phyloP scores from a whole-genome alignment of 2,113 vertebrate species.

The Ictalurus punctatus region DNA sequence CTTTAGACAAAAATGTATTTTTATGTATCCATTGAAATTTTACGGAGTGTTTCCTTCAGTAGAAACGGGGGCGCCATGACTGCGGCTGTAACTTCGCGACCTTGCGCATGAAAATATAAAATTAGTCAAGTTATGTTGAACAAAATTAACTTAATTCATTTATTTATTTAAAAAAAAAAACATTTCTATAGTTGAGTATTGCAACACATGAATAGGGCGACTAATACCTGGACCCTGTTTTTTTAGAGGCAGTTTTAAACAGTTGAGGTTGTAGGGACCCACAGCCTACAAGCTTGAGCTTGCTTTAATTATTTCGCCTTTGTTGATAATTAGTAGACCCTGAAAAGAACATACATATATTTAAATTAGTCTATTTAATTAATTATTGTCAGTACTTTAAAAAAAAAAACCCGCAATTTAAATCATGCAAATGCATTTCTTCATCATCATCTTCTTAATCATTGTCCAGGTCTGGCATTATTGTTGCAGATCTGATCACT shows the following conservation, averaged over 20 bases:
- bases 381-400: neutral
- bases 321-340: neutral
- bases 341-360: neutral
- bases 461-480: neutral
- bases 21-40: neutral
- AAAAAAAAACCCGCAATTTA: neutral
- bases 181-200: neutral
- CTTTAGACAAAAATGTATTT: neutral
- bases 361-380: neutral
- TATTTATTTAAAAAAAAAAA: no score
- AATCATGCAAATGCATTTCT: neutral
- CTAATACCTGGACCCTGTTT: neutral
- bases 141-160: neutral
- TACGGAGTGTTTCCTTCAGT: constrained; percentile 18
- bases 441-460: neutral
- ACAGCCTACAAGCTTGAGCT: neutral
- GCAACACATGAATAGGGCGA: neutral
- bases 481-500: constrained; percentile 12
- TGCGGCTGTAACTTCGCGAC: neutral
- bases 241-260: neutral
- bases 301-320: neutral
- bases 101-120: neutral
- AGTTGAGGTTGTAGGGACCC: neutral
- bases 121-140: neutral
- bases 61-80: constrained; percentile 17